Conservation (phyloP, 2,888 invertebrate genomes). For the Phragmatobia fuliginosa region DNA sequence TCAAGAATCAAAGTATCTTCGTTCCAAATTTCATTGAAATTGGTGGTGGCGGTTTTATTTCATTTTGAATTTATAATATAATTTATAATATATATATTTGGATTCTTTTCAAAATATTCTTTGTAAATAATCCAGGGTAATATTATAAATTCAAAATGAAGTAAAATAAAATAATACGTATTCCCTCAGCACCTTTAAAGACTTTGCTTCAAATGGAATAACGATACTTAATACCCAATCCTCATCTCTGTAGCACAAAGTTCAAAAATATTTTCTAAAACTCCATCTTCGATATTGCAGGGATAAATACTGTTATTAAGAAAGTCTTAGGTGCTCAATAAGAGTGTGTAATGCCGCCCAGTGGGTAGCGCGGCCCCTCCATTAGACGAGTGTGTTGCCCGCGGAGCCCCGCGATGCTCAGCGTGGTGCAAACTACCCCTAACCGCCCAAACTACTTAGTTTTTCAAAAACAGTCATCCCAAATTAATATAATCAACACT, state of each 20-base stretch:
- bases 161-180: too few relatives aligned
- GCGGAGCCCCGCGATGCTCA: constrained; percentile 73
- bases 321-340: constrained; percentile 74
- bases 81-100: too few relatives aligned
- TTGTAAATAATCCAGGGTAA: too few relatives aligned
- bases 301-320: constrained; percentile 71
- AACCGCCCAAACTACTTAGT: constrained; percentile 56
- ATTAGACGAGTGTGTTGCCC: constrained; percentile 75
- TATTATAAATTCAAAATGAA: too few relatives aligned
- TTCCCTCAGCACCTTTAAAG: background rate
- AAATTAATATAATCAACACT: constrained; percentile 61
- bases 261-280: constrained; percentile 31
- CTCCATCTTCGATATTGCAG: constrained; percentile 38
- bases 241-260: constrained; percentile 21
- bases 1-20: too few relatives aligned
- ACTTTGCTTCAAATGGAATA: constrained; percentile 25
- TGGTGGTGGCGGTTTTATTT: too few relatives aligned
- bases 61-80: too few relatives aligned
- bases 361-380: constrained; percentile 67
- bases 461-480: constrained; percentile 54
- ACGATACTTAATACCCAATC: constrained; percentile 30
- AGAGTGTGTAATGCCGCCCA: constrained; percentile 76
- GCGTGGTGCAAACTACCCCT: constrained; percentile 63
- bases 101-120: too few relatives aligned
- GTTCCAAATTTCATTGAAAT: too few relatives aligned